Evolutionary conservation across 1,140 invertebrate genomes (phyloP), one percentile per base, ranked within the genome.

Genomic region (Eupristina koningsbergeri): DNA sequence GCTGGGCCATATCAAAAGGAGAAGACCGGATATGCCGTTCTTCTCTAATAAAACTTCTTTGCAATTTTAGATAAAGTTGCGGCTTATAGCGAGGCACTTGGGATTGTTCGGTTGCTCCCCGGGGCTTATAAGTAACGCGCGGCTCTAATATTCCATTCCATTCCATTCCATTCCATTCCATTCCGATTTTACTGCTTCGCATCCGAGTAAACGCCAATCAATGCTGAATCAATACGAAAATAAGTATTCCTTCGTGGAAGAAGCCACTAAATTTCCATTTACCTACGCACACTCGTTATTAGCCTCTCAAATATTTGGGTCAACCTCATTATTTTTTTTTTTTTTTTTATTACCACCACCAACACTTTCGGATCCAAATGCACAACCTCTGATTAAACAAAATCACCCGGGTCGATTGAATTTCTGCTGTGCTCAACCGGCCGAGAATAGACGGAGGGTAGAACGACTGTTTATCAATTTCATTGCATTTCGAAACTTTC

Each of bases 21-120:
- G 67, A 71, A 71, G 67, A 71, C 39, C 67, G 67, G 36, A 71
- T 71, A 71, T 41, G 67, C 67, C 67, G 36, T 71, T 71, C 67
- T 41, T n/a, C 19, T 71, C 67, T 41, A 71, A 71, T 71, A 71
- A 71, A 71, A 71, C 22, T 71, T 41, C 67, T 71, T 41, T 41
- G 67, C 67, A 71, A 71, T 71, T 71, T 71, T 71, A 71, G 67
- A 71, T 71, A 71, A 71, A 67, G 31, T 67, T 36, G 64, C 34
- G 19, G 64, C 34, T 39, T 67, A 34, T 36, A 67, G n/a, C 36
- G 67, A 71, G 41, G 67, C 39, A 41, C 67, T 71, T 71, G 67
- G 67, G 41, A 41, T 71, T 41, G 67, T 71, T 71, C 39, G 67
- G 3, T n/a, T 13, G 36, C 36, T n/a, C 13, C 41, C 15, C 17